Evolutionary conservation across 35 echinoderm and acorn worm species (phyloP).

Genomic region (Heliocidaris erythrogramma): DNA sequence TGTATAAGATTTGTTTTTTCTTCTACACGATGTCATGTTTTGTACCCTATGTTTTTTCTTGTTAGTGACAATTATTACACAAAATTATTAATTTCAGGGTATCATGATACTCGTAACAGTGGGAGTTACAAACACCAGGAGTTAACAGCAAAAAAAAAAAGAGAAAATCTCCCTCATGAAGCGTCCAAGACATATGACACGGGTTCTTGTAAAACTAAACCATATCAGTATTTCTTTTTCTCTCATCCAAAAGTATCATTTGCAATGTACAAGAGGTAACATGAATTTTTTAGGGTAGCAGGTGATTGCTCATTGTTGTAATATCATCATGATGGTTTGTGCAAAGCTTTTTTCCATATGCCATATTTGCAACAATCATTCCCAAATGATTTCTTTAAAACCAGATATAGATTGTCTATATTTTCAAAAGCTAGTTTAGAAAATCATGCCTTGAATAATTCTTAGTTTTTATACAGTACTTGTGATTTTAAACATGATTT

Average conservation of each 20-base stretch:
- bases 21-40: too few species aligned
- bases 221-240: neutral
- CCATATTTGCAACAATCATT: neutral
- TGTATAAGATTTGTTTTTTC: too few species aligned
- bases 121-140: too few species aligned
- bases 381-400: neutral
- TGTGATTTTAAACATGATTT: too few species aligned
- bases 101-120: neutral
- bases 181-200: neutral
- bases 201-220: neutral
- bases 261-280: neutral
- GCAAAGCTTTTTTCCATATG: neutral
- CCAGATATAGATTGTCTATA: neutral
- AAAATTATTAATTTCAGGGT: neutral
- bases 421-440: neutral
- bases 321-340: too few species aligned
- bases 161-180: too few species aligned
- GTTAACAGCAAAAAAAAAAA: too few species aligned
- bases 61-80: neutral
- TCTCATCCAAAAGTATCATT: neutral
- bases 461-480: neutral
- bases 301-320: too few species aligned
- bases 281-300: neutral
- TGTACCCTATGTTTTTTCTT: neutral
- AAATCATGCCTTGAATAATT: conserved; percentile 4